These are phyloP conservation scores for Dendrocopos noguchii DNA, from an alignment of 2,113 vertebrate species.

Conservation along the genomic window DNA sequence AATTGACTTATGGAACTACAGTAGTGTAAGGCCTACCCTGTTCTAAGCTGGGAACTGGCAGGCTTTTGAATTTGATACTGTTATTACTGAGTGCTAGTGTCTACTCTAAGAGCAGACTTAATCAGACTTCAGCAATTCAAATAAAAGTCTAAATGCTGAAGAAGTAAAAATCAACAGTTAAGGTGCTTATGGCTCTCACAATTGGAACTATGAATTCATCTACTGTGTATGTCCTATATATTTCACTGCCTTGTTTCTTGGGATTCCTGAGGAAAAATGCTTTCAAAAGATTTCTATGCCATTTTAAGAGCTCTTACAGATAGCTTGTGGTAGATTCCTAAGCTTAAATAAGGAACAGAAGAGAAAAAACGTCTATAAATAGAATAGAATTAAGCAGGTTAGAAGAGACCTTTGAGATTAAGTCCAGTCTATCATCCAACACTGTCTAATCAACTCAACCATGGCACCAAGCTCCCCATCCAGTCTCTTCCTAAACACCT, in stretches of 20 bases:
- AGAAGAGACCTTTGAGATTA: no score
- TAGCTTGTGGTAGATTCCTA: background rate
- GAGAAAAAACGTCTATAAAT: background rate
- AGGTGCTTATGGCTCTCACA: background rate
- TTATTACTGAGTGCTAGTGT: background rate
- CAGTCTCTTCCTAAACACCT: no score
- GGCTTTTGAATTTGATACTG: background rate
- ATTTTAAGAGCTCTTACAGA: background rate
- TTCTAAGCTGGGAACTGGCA: background rate
- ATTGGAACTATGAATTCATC: background rate
- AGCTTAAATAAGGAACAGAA: background rate
- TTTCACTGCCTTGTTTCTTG: background rate
- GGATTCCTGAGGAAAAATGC: background rate
- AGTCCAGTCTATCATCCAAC: no score
- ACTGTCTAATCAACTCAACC: no score
- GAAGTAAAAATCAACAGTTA: background rate
- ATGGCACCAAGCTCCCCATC: no score
- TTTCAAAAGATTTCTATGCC: background rate
- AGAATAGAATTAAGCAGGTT: no score
- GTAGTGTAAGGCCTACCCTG: background rate
- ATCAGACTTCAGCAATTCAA: background rate
- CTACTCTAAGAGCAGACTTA: background rate
- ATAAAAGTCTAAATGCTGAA: background rate
- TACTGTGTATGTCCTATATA: accelerated
- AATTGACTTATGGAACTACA: accelerated